A percentile compares a stretch with the other conserved stretches of the same genome.
These are phyloP conservation scores for Prinia subflava DNA, from an alignment of 2,113 vertebrate species.

Conservation along the genomic window DNA sequence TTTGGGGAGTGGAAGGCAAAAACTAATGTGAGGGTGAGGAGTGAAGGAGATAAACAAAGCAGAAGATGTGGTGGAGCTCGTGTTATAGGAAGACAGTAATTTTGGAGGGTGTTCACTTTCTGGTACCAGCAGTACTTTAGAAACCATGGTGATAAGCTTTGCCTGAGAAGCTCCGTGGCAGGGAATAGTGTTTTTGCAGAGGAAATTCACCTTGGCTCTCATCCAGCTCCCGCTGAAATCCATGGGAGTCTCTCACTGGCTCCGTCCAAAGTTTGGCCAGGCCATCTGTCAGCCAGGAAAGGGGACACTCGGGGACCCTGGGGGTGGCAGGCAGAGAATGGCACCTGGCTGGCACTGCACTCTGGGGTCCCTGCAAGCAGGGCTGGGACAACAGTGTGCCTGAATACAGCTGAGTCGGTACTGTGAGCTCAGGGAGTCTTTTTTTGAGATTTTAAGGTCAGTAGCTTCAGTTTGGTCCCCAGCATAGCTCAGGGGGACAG, in stretches of 20 bases:
- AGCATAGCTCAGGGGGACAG: not conserved
- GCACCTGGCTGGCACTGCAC: not conserved
- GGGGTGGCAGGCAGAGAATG: not conserved
- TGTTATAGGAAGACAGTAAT: not conserved
- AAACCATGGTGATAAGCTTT: slow-evolving; percentile 49
- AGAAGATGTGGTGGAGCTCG: not conserved
- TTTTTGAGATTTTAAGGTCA: not conserved
- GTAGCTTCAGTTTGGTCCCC: not conserved
- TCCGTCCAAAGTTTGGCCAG: not conserved
- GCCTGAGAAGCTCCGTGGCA: not conserved
- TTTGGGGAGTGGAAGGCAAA: not conserved
- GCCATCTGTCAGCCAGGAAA: not conserved
- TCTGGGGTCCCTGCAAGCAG: not conserved
- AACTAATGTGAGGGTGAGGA: not conserved
- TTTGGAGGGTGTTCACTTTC: slow-evolving; percentile 8
- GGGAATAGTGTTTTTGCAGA: not conserved
- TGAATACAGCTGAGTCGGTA: not conserved
- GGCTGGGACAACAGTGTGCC: not conserved
- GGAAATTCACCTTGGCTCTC: slow-evolving; percentile 6
- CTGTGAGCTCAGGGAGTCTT: not conserved
- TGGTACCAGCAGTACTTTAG: not conserved
- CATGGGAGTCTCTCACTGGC: accelerated
- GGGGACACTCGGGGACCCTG: not conserved
- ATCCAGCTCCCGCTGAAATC: not conserved
- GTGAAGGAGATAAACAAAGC: not conserved